These are phyloP conservation scores for Acyrthosiphon pisum DNA, from an alignment of 1,140 invertebrate genomes.

Conservation along the genomic window DNA sequence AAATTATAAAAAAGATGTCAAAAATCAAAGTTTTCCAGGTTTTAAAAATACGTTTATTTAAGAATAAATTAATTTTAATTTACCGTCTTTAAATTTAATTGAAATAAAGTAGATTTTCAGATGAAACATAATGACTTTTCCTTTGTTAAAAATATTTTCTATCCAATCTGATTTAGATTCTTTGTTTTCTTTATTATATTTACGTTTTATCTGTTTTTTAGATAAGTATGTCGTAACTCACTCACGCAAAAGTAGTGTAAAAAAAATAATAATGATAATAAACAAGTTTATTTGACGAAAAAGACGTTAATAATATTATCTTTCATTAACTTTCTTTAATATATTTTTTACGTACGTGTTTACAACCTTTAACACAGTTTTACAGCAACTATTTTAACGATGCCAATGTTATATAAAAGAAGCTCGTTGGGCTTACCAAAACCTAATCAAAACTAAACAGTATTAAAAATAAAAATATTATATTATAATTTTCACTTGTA, in stretches of 20 bases:
- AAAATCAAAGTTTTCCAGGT: not conserved
- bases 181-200: not conserved
- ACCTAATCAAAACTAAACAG: conserved; percentile 1
- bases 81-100: not conserved
- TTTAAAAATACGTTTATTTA: not conserved
- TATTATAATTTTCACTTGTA: not conserved
- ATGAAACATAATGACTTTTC: not conserved
- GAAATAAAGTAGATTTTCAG: not conserved
- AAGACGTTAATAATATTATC: not conserved
- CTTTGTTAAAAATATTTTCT: not conserved
- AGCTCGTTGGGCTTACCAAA: not conserved
- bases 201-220: not conserved
- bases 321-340: conserved; percentile 10
- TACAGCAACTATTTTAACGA: not conserved
- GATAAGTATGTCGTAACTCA: not conserved
- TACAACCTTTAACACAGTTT: not conserved
- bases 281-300: not conserved
- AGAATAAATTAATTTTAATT: not conserved
- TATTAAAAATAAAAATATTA: not conserved
- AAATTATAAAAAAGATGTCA: not conserved
- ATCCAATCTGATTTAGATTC: not conserved
- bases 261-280: not conserved
- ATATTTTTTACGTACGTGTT: conserved; percentile 6
- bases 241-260: not conserved
- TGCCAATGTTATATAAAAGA: not conserved